Base-by-base conservation (phyloP, 2,888 invertebrate species). In the Spodoptera littoralis region DNA sequence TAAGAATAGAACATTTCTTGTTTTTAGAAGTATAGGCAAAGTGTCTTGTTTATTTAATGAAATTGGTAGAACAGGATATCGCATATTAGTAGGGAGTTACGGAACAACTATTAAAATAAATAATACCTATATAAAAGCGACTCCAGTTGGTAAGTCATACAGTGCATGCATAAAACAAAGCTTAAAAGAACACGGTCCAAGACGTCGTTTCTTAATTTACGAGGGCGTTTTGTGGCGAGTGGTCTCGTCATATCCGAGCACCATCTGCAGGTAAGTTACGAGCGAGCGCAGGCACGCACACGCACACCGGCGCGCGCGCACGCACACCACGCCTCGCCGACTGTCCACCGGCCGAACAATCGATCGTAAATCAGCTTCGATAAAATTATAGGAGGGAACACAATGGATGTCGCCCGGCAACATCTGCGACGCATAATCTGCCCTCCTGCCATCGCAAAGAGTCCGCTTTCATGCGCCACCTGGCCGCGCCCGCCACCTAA, bases 301-400 rank as follows among this genome's bases (percentile, higher is more conserved):
- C 86, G 86, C 91, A 83, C 87, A 72, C 82, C 84, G 90, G 88
- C 92, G 90, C 92, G 61, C 89, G 88, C 91, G 89, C 92, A 90
- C 92, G 63, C 92, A 89, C 91, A 90, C 91, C 77, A 82, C 84
- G 84, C 82, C 86, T 79, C 86, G 81, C 87, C 84, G 83, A 90
- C 92, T 94, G 93, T 93, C 94, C 93, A 87, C 90, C 88, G 90
- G 85, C 84, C 90, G 92, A 94, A 94, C 94, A 94, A 94, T 94
- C 93, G 94, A 94, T 94, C 94, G 92, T 94, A 94, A 94, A 94
- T 94, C 94, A 92, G 88, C 92, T 93, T 92, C 94, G 94, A 94
- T 94, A 94, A 94, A 94, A 94, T 94, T 94, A 94, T 94, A 94
- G 93, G 92, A 93, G 93, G 93, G 90, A 92, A 92, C 92, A 91